phyloP scores from a whole-genome alignment of 2,888 invertebrate genomes.

The Eilema griseolum region DNA sequence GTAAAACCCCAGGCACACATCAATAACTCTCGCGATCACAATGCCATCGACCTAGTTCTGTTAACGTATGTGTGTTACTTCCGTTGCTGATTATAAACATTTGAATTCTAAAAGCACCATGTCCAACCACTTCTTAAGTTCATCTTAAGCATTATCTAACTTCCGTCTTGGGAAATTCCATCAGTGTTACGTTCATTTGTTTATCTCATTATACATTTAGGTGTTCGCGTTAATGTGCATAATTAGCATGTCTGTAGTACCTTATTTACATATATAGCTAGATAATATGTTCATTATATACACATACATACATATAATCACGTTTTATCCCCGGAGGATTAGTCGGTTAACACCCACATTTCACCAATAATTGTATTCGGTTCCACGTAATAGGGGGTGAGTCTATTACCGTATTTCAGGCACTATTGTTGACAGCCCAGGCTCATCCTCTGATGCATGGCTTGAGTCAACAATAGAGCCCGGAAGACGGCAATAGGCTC shows the following conservation, averaged over 20 bases:
- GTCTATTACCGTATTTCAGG: too few relatives aligned
- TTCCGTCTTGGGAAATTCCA: conserved; percentile 6
- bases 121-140: not conserved
- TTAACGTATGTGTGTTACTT: not conserved
- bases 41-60: not conserved
- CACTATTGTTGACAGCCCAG: too few relatives aligned
- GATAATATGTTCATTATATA: not conserved
- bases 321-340: too few relatives aligned
- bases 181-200: conserved; percentile 9
- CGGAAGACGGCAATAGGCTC: too few relatives aligned
- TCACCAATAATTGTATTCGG: too few relatives aligned
- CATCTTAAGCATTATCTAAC: conserved; percentile 11
- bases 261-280: conserved; percentile 2
- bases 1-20: too few relatives aligned
- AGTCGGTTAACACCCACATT: too few relatives aligned
- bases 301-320: too few relatives aligned
- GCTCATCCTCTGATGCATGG: too few relatives aligned
- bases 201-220: conserved; percentile 14
- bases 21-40: not conserved
- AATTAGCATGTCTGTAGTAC: not conserved
- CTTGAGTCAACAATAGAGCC: too few relatives aligned
- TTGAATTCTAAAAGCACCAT: not conserved
- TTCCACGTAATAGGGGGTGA: too few relatives aligned
- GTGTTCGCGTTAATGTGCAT: not conserved
- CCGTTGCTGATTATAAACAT: not conserved